A percentile compares a stretch with the other conserved stretches of the same genome.
Conservation (phyloP, 2,113 vertebrate species). For the Channa argus region DNA sequence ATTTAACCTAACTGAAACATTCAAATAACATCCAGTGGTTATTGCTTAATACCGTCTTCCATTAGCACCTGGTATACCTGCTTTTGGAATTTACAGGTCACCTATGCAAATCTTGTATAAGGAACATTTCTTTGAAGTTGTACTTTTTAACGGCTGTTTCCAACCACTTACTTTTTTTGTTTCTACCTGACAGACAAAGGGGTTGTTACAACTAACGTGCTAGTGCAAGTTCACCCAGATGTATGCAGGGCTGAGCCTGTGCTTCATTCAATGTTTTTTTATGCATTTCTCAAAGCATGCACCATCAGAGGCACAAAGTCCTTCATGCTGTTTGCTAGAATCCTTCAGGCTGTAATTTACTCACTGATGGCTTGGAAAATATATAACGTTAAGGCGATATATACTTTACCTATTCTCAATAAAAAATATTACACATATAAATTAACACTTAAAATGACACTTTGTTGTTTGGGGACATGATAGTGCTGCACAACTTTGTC, state of each 20-base stretch:
- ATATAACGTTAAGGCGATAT: too few relatives aligned
- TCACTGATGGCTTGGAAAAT: too few relatives aligned
- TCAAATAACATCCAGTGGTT: too few relatives aligned
- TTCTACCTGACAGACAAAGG: not conserved
- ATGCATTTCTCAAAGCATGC: not conserved
- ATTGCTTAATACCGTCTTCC: not conserved
- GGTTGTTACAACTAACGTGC: not conserved
- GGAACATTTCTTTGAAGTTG: not conserved
- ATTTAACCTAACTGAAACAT: not conserved
- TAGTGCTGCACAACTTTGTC: too few relatives aligned
- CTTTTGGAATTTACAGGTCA: not conserved
- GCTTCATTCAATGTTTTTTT: not conserved
- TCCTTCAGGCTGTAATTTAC: too few relatives aligned
- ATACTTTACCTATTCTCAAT: too few relatives aligned
- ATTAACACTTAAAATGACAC: too few relatives aligned
- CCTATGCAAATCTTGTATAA: not conserved
- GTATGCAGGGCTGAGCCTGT: not conserved
- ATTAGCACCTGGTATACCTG: not conserved
- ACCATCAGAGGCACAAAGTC: not conserved
- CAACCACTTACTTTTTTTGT: not conserved
- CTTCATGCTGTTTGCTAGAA: not conserved
- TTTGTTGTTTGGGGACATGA: too few relatives aligned
- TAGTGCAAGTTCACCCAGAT: slow-evolving; percentile 4
- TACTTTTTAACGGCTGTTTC: not conserved
- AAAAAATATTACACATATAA: too few relatives aligned